A percentile compares a stretch with the other conserved stretches of the same genome.
Evolutionary conservation across 2,797 vertebrate genomes (phyloP).

Genomic region (Oryzias dopingdopingensis): DNA sequence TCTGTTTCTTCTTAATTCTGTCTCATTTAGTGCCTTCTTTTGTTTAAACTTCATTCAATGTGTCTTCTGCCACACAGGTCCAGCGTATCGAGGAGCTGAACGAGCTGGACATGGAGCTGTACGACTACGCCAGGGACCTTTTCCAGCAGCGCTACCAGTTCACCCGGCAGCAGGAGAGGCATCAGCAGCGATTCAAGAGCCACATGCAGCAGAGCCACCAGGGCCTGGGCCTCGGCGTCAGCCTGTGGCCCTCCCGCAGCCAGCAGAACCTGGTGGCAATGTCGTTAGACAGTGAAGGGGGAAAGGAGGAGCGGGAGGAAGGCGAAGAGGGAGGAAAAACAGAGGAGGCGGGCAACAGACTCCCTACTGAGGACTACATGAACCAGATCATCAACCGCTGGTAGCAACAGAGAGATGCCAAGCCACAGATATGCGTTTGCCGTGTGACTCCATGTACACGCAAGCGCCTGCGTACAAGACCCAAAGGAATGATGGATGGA

Average conservation of each 20-base stretch:
- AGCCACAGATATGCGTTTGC: conserved; percentile 38
- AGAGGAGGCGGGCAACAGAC: conserved; percentile 84
- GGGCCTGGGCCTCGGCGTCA: conserved; percentile 73
- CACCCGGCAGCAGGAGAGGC: conserved; percentile 90
- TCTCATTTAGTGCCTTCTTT: background rate
- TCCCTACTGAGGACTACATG: conserved; percentile 99
- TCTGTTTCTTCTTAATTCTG: background rate
- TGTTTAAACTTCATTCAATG: background rate
- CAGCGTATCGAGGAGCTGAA: conserved; percentile 96
- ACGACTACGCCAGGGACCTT: conserved; percentile 96
- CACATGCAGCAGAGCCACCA: conserved; percentile 86
- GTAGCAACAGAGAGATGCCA: conserved; percentile 79
- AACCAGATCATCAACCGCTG: conserved; percentile 99
- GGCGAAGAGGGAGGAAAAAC: conserved; percentile 75
- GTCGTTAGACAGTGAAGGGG: conserved; percentile 57
- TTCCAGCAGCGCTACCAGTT: conserved; percentile 98
- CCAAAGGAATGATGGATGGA: conserved; percentile 32
- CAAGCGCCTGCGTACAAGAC: conserved; percentile 45
- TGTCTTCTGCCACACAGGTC: conserved; percentile 53
- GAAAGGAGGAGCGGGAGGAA: conserved; percentile 73
- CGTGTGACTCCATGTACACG: conserved; percentile 46
- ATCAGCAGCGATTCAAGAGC: conserved; percentile 89
- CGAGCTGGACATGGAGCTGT: conserved; percentile 95
- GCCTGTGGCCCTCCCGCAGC: conserved; percentile 72
- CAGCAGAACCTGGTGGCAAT: conserved; percentile 55